Conservation (phyloP, 2,888 invertebrate species). For the Mesorhabditis sp. region DNA sequence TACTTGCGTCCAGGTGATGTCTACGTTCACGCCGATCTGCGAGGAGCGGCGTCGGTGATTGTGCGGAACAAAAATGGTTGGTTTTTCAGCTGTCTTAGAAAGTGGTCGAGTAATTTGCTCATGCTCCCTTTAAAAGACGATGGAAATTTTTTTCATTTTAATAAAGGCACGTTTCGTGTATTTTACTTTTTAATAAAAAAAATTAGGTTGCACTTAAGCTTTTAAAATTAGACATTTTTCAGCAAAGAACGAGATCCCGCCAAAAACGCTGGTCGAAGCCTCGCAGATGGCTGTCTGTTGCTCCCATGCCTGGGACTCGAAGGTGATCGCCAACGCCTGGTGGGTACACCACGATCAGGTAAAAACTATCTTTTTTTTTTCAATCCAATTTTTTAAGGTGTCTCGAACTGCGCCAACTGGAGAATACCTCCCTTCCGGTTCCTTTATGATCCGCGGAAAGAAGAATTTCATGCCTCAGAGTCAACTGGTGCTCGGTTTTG, state of each 20-base stretch:
- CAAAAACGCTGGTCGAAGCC: conserved; percentile 89
- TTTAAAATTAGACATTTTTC: background rate
- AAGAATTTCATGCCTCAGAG: conserved; percentile 92
- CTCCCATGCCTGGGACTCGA: conserved; percentile 97
- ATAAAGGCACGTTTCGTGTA: too few relatives aligned
- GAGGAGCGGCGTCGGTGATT: conserved; percentile 82
- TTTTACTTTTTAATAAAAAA: too few relatives aligned
- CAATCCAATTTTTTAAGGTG: conserved; percentile 64
- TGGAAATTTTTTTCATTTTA: too few relatives aligned
- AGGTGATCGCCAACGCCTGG: conserved; percentile 89
- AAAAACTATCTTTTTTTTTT: background rate
- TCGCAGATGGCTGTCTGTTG: conserved; percentile 85
- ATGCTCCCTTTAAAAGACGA: too few relatives aligned
- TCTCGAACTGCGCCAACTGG: conserved; percentile 96
- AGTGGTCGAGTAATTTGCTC: too few relatives aligned
- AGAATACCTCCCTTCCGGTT: conserved; percentile 88
- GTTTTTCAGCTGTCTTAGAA: background rate
- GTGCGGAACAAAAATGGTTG: conserved; percentile 25
- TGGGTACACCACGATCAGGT: conserved; percentile 89
- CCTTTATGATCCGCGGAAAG: conserved; percentile 87
- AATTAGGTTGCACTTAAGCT: too few relatives aligned
- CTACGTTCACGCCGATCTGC: conserved; percentile 92
- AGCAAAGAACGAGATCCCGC: conserved; percentile 69
- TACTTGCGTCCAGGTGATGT: conserved; percentile 69
- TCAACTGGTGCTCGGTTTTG: conserved; percentile 86